phyloP scores from a whole-genome alignment of 2,888 invertebrate genomes.

The Conchocele bisecta region DNA sequence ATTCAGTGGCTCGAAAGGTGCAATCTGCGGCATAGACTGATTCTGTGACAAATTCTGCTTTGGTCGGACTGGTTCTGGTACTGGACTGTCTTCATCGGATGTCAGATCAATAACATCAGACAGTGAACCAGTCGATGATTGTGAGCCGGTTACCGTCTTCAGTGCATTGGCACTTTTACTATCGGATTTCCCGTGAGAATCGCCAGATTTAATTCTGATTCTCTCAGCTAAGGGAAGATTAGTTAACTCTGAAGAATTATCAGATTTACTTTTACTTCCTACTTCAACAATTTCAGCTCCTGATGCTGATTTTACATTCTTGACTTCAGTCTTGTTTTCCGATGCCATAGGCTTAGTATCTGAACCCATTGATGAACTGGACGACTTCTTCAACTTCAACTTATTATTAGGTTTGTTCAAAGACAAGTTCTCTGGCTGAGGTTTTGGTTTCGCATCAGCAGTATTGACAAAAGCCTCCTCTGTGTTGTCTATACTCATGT shows the following conservation, averaged over 20 bases:
- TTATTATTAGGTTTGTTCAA: constrained; percentile 9
- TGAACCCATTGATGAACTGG: constrained; percentile 11
- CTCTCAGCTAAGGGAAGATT: constrained; percentile 44
- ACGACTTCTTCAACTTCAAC: constrained; percentile 39
- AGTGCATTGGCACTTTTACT: not conserved
- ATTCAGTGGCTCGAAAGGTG: constrained; percentile 37
- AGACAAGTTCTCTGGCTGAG: not conserved
- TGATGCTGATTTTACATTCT: not conserved
- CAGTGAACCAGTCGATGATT: constrained; percentile 9
- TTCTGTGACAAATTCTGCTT: not conserved
- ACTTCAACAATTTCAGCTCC: constrained; percentile 10
- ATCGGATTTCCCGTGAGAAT: not conserved
- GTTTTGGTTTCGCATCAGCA: no score
- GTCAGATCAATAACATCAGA: constrained; percentile 58
- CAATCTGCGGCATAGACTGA: not conserved
- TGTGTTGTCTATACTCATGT: constrained; percentile 54
- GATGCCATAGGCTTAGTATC: not conserved
- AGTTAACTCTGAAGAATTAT: not conserved
- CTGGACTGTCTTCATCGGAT: constrained; percentile 48
- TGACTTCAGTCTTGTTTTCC: not conserved
- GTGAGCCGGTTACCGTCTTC: not conserved
- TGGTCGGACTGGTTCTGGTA: constrained; percentile 2
- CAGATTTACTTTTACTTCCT: not conserved
- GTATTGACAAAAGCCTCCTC: no score
- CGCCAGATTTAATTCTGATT: constrained; percentile 40